Percentiles rank a stretch among this genome's conserved stretches.
phyloP scores from a whole-genome alignment of 2,888 invertebrate genomes.

The Chaetogeoica ovagalla region DNA sequence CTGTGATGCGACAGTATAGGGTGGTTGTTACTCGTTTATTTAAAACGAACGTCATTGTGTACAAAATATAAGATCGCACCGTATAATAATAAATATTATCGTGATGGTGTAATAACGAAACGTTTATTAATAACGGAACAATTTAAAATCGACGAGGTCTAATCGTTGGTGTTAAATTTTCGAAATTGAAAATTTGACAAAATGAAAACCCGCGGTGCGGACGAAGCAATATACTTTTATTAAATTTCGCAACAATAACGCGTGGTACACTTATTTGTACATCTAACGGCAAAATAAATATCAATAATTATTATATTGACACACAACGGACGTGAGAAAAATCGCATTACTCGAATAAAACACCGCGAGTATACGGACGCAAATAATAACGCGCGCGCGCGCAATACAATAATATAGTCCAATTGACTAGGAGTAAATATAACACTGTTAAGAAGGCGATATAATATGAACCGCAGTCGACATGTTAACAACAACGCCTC shows the following conservation, averaged over 20 bases:
- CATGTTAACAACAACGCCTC: too few relatives aligned
- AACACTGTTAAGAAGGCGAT: too few relatives aligned
- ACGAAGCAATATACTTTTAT: background rate
- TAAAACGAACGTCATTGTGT: background rate
- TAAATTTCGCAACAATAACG: background rate
- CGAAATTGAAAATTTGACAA: background rate
- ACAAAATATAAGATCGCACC: too few relatives aligned
- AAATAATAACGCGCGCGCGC: background rate
- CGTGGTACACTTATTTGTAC: background rate
- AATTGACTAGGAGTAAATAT: too few relatives aligned
- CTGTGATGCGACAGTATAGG: background rate
- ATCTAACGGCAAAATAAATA: background rate
- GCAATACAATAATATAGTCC: too few relatives aligned
- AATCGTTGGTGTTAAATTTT: background rate
- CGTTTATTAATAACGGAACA: conserved; percentile 1
- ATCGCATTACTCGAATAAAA: background rate
- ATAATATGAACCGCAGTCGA: too few relatives aligned
- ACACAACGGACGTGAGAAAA: background rate
- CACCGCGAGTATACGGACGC: background rate
- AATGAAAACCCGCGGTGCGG: background rate
- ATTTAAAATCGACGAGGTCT: background rate
- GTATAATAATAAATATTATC: background rate
- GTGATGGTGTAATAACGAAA: background rate
- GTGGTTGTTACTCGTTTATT: background rate
- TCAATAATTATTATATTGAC: background rate